Conservation (phyloP, 2,888 invertebrate genomes). For the Cyclophora punctaria region DNA sequence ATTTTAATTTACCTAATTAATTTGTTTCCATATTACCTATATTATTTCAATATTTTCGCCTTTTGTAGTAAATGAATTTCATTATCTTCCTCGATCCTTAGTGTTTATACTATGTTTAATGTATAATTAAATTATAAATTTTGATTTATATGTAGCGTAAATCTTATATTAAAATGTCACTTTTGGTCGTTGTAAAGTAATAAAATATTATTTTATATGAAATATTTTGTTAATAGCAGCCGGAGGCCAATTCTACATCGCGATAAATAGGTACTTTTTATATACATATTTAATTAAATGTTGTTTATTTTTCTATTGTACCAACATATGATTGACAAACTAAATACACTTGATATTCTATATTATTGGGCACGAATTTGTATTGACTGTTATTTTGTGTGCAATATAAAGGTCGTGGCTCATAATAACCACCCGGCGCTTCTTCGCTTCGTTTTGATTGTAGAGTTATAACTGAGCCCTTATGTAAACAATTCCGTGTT, state of each 20-base stretch:
- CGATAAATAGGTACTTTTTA: slow-evolving; percentile 5
- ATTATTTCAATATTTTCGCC: background rate
- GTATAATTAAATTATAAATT: slow-evolving; percentile 8
- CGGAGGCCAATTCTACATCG: slow-evolving; percentile 38
- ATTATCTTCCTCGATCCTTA: no score
- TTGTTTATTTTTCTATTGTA: background rate
- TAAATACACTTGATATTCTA: background rate
- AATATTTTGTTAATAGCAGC: slow-evolving; percentile 50
- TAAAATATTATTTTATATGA: slow-evolving; percentile 21
- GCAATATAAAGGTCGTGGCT: no score
- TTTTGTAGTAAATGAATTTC: no score
- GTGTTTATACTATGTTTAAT: background rate
- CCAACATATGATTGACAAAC: background rate
- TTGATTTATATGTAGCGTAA: slow-evolving; percentile 4
- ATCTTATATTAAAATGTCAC: background rate
- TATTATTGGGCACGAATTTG: background rate
- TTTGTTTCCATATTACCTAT: background rate
- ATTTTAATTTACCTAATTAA: slow-evolving; percentile 1
- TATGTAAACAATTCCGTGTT: no score
- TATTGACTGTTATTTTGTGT: background rate
- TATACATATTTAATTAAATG: background rate
- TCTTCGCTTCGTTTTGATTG: no score
- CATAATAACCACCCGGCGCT: no score
- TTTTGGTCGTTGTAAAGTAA: slow-evolving; percentile 10
- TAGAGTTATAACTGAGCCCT: no score